Base-by-base conservation (phyloP, 2,888 invertebrate species). In the Callosobruchus maculatus region DNA sequence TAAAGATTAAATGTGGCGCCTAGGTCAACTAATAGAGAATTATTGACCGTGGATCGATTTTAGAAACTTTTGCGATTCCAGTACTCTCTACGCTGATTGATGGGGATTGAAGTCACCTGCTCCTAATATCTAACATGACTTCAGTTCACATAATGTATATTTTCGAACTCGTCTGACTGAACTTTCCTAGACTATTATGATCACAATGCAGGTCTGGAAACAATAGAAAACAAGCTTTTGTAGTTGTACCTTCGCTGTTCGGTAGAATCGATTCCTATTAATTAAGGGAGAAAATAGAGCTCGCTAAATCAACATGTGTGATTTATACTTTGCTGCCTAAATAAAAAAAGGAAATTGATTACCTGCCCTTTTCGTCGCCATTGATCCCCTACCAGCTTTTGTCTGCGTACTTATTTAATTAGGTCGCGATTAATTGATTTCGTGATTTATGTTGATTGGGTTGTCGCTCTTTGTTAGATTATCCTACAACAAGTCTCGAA, bases 271-370 rank as follows among this genome's bases (percentile, higher is more conserved):
- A 49, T 49, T 49, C 49, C 49, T 49, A 49, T 49, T 49, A 49
- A 49, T 49, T 49, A 49, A 49, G 70, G 70, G 21, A 4, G 26
- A 26, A 70, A 26, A 20, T 22, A 18, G 21, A 26, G 18, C 20
- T 20, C 22, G 26, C 20, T 70, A 70, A 26, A 31, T 70, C 73
- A 70, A 70, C 31, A 73, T 70, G 70, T 70, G 73, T 73, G 73
- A 73, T 73, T 73, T 73, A 73, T 73, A 73, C 70, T 70, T 30
- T 70, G 4, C 13, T n/a, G 66, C 31, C 30, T 70, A 70, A 73
- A 70, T 67, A 68, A 73, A 73, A 73, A 67, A 70, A 26, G 73
- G 49, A 49, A 49, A 49, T 49, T 49, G 49, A 49, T 49, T 49
- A 49, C 49, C 49, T 13, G 49, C 49, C 49, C 49, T 49, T 49